Conservation (phyloP, 2,888 invertebrate genomes). For the Pyrocoelia pectoralis region DNA sequence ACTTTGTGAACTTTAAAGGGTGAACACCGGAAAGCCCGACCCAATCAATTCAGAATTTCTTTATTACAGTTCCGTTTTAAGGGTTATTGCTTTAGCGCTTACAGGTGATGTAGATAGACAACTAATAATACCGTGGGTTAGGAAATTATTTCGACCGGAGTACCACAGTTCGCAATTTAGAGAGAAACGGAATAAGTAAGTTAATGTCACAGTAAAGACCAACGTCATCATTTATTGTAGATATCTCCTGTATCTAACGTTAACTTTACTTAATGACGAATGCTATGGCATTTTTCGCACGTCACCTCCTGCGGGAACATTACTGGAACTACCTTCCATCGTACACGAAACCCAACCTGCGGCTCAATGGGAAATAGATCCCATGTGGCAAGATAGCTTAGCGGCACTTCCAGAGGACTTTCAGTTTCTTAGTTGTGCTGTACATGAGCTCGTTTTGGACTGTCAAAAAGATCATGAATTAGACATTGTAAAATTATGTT, state of each 20-base stretch:
- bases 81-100: conserved; percentile 57
- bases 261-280: conserved; percentile 59
- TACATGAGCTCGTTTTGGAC: conserved; percentile 47
- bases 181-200: conserved; percentile 60
- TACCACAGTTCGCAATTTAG: conserved; percentile 60
- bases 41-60: conserved; percentile 61
- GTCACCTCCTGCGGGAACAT: conserved; percentile 55
- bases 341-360: conserved; percentile 46
- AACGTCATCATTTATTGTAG: conserved; percentile 39
- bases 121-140: conserved; percentile 59
- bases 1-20: neutral
- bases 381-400: conserved; percentile 59
- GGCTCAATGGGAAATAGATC: conserved; percentile 61
- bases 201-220: neutral
- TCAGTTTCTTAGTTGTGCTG: conserved; percentile 50
- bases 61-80: conserved; percentile 61
- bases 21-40: conserved; percentile 45
- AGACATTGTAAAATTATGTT: conserved; percentile 46
- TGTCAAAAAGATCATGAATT: conserved; percentile 54
- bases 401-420: conserved; percentile 56
- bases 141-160: conserved; percentile 61
- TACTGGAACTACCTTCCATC: conserved; percentile 54
- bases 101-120: conserved; percentile 54
- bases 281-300: conserved; percentile 55
- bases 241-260: conserved; percentile 57